These are phyloP conservation scores for Pyrrhia umbra DNA, from an alignment of 2,888 invertebrate genomes.

Conservation along the genomic window DNA sequence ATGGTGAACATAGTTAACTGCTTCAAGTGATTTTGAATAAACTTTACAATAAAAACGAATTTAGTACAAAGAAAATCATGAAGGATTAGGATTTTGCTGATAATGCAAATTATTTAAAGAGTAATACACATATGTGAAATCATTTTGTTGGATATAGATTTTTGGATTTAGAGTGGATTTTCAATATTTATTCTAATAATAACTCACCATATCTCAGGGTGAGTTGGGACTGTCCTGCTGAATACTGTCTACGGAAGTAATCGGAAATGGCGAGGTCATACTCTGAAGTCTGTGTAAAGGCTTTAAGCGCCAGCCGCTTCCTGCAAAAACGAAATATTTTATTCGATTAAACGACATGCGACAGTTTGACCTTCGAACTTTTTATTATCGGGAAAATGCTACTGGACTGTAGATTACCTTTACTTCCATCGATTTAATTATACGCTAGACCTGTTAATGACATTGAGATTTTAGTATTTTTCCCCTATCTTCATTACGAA, in stretches of 20 bases:
- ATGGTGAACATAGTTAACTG: too few species aligned
- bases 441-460: conserved; percentile 42
- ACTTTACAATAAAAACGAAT: too few species aligned
- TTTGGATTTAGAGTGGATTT: background rate
- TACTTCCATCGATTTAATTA: conserved; percentile 9
- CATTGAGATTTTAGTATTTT: conserved; percentile 2
- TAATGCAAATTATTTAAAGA: too few species aligned
- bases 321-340: conserved; percentile 82
- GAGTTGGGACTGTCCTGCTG: conserved; percentile 93
- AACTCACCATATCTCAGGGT: conserved; percentile 96
- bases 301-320: conserved; percentile 95
- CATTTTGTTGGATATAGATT: background rate
- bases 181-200: too few species aligned
- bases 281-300: conserved; percentile 98
- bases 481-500: background rate
- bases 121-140: too few species aligned
- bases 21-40: too few species aligned
- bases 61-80: too few species aligned
- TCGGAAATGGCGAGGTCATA: conserved; percentile 98
- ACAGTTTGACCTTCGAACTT: background rate
- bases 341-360: background rate
- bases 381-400: background rate
- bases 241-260: conserved; percentile 98
- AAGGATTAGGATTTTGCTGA: too few species aligned
- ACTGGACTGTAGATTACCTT: conserved; percentile 29